Conservation (phyloP, 2,113 vertebrate species). For the Carassius auratus region DNA sequence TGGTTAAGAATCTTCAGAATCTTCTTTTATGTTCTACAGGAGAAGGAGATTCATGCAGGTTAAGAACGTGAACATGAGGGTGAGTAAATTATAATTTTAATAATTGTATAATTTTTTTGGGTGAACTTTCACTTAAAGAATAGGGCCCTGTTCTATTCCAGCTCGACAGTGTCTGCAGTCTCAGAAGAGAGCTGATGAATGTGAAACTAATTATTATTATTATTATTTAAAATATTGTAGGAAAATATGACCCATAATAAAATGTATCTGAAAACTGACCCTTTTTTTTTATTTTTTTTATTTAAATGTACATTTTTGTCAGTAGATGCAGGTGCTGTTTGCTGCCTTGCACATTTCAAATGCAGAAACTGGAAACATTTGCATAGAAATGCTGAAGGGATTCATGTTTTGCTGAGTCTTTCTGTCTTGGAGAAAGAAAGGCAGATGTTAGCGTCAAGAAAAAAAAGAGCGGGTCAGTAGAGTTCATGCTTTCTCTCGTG, state of each 20-base stretch:
- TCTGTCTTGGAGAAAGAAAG: neutral
- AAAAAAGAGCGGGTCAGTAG: neutral
- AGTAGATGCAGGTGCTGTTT: neutral
- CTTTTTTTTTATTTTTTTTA: too few species aligned
- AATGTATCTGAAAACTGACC: too few species aligned
- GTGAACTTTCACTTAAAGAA: neutral
- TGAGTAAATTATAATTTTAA: too few species aligned
- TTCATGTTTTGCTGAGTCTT: neutral
- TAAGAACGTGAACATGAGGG: too few species aligned
- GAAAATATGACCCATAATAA: too few species aligned
- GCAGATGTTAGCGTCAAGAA: neutral
- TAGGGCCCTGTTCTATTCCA: neutral
- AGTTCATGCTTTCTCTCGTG: too few species aligned
- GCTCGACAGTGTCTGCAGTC: too few species aligned
- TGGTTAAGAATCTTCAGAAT: too few species aligned
- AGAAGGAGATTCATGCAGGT: too few species aligned
- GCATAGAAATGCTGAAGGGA: constrained; percentile 27
- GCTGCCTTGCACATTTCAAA: neutral
- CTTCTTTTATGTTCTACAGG: too few species aligned
- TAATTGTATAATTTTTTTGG: accelerated
- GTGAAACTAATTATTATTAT: neutral
- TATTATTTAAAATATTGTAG: too few species aligned
- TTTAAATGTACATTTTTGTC: too few species aligned
- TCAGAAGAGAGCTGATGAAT: neutral
- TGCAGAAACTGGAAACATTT: constrained; percentile 2